These are phyloP conservation scores for Phanerotoma sp. DNA, from an alignment of 2,888 invertebrate species.

Conservation along the genomic window DNA sequence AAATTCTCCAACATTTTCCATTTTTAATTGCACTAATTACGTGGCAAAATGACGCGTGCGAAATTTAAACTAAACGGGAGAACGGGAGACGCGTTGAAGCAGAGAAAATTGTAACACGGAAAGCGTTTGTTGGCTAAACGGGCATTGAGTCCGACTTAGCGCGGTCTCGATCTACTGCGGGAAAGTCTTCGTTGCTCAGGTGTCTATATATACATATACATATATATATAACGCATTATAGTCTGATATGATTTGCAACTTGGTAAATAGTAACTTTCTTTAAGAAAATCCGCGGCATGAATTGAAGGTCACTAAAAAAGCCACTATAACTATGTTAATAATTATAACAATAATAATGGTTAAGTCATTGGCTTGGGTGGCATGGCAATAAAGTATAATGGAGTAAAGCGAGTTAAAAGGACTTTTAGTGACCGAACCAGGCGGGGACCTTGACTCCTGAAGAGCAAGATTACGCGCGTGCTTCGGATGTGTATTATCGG, in stretches of 20 bases:
- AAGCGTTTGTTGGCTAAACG: neutral
- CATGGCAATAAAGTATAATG: neutral
- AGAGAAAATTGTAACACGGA: neutral
- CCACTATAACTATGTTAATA: too few species aligned
- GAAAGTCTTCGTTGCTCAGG: neutral
- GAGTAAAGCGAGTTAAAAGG: neutral
- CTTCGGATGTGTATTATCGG: slow-evolving; percentile 16
- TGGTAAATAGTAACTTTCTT: neutral
- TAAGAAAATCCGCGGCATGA: neutral
- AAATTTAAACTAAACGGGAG: neutral
- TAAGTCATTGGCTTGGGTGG: too few species aligned
- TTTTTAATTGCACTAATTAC: neutral
- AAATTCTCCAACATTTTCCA: neutral
- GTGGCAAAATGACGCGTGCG: neutral
- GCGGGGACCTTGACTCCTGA: slow-evolving; percentile 25
- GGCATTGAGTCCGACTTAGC: slow-evolving; percentile 28
- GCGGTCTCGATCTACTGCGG: slow-evolving; percentile 30
- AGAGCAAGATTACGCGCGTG: neutral
- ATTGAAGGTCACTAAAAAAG: neutral
- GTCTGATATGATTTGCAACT: too few species aligned
- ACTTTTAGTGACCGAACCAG: neutral
- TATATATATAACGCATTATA: neutral
- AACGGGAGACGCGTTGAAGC: neutral
- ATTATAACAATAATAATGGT: neutral
- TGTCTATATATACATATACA: too few species aligned